phyloP scores from a whole-genome alignment of 2,888 invertebrate genomes.

The Sericinus montela region DNA sequence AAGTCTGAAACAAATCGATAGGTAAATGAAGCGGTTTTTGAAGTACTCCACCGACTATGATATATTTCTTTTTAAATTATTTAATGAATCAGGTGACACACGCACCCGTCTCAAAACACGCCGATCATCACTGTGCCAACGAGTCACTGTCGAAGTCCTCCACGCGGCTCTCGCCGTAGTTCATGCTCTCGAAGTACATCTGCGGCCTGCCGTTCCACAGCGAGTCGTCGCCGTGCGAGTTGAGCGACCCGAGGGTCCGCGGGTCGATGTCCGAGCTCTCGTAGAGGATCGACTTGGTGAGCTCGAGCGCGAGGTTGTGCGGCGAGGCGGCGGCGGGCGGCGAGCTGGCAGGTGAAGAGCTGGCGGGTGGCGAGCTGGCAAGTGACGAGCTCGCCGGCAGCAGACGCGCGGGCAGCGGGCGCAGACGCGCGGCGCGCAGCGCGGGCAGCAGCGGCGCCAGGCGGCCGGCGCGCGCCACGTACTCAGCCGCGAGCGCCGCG shows the following conservation, averaged over 20 bases:
- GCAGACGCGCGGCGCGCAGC: too few species aligned
- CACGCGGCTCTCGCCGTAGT: conserved; percentile 55
- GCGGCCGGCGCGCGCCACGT: conserved; percentile 55
- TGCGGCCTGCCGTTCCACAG: conserved; percentile 76
- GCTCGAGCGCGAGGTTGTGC: conserved; percentile 52
- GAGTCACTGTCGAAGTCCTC: conserved; percentile 57
- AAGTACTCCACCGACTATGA: too few species aligned
- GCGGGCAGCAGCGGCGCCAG: conserved; percentile 49
- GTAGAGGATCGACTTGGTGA: conserved; percentile 48
- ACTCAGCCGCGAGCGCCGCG: conserved; percentile 49
- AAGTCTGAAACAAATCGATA: background rate
- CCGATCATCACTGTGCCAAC: conserved; percentile 32
- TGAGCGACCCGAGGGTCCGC: conserved; percentile 35
- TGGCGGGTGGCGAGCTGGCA: too few species aligned
- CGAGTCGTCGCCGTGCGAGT: conserved; percentile 62
- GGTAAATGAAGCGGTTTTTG: too few species aligned
- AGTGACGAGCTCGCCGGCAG: conserved; percentile 34
- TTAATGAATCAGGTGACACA: too few species aligned
- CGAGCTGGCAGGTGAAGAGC: conserved; percentile 33
- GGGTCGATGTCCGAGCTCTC: conserved; percentile 54
- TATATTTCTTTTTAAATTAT: too few species aligned
- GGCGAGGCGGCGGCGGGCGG: conserved; percentile 56
- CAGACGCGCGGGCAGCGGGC: conserved; percentile 51
- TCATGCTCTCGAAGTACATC: conserved; percentile 84
- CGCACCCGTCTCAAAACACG: background rate